Base-by-base conservation (phyloP, 1,140 invertebrate species). In the Tetragnatha versicolor region DNA sequence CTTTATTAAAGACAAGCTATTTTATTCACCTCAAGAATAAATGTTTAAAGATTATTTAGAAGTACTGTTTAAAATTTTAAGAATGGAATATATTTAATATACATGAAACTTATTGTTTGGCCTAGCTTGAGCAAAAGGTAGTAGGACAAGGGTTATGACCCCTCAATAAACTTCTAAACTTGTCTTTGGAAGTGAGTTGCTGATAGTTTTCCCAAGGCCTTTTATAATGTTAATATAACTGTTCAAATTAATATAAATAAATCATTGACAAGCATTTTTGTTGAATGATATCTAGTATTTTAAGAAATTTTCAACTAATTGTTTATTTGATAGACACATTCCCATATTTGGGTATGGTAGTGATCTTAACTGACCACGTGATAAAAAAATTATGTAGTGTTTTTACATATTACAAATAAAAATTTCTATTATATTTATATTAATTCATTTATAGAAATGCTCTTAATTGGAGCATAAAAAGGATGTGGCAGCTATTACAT, bases 381-480 rank as follows among this genome's bases (percentile, higher is more conserved):
- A 65, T 65, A 65, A 65, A 65, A n/a, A 66, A 68, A 29, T 68
- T 47, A 49, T 68, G 65, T 49, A 68, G 45, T 49, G 25, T 68
- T 49, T 49, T 68, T 68, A 53, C 47, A 70, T 27, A 70, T 70
- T 70, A 53, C 6, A 17, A 35, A 65, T 35, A 33, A 65, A 51
- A 65, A 70, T 70, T 70, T 70, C 53, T 72, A 60, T 29, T 70
- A 72, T 53, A 72, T 72, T 72, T 72, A 58, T 72, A 72, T 42
- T 27, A 29, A 42, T 72, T 60, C 51, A 14, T 49, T 47, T 61
- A n/a, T n/a, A 61, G 20, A 63, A 7, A 27, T 17, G 51, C 58
- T 75, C 53, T 75, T 37, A 39, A 63, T 29, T 22, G 39, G 69
- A 73, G 53, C 37, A 61, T 42, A 29, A 55, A 75, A 61, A 53